Base-by-base conservation (phyloP, 2,797 vertebrate genomes). In the Mus minutoides region DNA sequence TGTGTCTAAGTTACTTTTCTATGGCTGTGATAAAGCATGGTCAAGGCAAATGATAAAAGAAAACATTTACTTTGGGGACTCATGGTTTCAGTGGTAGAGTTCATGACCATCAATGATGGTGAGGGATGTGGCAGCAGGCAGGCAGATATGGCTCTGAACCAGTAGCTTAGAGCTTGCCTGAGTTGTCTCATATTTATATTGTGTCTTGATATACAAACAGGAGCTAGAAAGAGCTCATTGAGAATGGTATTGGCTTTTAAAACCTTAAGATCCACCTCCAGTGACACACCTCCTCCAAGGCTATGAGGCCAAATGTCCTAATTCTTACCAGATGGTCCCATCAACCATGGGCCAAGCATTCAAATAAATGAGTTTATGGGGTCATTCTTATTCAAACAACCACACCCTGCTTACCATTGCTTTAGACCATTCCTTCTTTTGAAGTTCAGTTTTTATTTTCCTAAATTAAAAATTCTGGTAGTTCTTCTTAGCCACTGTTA, bases 381-480 rank as follows among this genome's bases (percentile, higher is more conserved):
- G 21, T 22, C 62, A 52, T 86, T 49, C 19, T 67, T 7, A 16
- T n/a, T 69, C 83, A 52, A 69, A 26, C 12, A 34, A n/a, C 43
- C 17, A 52, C 34, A 52, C 6, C 11, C 43, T 69, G 19, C 46
- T 54, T 37, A 24, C 29, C 31, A 67, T 22, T 90, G 40, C 10
- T 34, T 79, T 69, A 92, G 34, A 43, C 75, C 6, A 92, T 37
- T 86, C 24, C 91, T 94, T 78, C 8, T 26, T 86, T 67, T 26
- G 34, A 62, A 69, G 60, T 87, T 94, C 54, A 26, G 19, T 64
- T 95, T 85, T 37, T 58, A 79, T 93, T n/a, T 75, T 91, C 22
- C 10, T 52, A n/a, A 87, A 91, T 34, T 76, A 96, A 93, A 60
- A 49, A 71, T 62, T 54, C 37, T 31, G 22, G 2, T 60, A 56